A percentile compares a stretch with the other conserved stretches of the same genome.
These are phyloP conservation scores for Poecilia gillii DNA, from an alignment of 2,797 vertebrate genomes.

Conservation along the genomic window DNA sequence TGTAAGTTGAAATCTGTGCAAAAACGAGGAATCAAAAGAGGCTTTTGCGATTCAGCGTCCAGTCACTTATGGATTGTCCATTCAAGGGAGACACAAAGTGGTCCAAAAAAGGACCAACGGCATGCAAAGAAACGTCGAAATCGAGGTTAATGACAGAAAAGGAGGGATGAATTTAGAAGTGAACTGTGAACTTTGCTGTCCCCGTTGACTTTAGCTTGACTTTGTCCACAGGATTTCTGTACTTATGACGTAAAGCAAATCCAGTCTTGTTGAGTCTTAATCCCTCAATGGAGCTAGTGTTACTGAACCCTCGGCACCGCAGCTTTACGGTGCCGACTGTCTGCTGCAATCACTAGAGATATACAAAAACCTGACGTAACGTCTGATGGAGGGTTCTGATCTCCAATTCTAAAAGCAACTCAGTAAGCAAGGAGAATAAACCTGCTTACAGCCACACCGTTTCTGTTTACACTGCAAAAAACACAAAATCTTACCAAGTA, in stretches of 20 bases:
- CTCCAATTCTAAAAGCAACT: not conserved
- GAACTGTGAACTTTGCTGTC: slow-evolving; percentile 5
- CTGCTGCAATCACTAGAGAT: slow-evolving; percentile 22
- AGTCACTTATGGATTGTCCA: not conserved
- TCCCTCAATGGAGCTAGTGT: slow-evolving; percentile 48
- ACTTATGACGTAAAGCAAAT: slow-evolving; percentile 40
- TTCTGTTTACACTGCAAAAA: not conserved
- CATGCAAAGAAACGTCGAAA: not conserved
- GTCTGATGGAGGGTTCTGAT: slow-evolving; percentile 1
- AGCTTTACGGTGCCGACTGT: slow-evolving; percentile 27
- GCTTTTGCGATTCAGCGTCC: not conserved
- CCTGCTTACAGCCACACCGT: not conserved
- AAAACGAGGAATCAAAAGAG: not conserved
- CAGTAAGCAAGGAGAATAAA: not conserved
- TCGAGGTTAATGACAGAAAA: not conserved
- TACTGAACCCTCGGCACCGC: slow-evolving; percentile 13
- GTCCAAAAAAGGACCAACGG: not conserved
- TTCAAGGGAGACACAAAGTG: not conserved
- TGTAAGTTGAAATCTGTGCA: not conserved
- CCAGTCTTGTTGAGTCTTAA: slow-evolving; percentile 46
- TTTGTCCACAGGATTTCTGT: slow-evolving; percentile 27
- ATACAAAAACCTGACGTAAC: slow-evolving; percentile 14
- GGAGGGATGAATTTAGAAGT: not conserved
- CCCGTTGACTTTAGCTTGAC: slow-evolving; percentile 15
- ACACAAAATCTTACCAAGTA: too few species aligned